A percentile compares a stretch with the other conserved stretches of the same genome.
Evolutionary conservation across 2,888 invertebrate species (phyloP).

Genomic region (Caenorhabditis sinica): DNA sequence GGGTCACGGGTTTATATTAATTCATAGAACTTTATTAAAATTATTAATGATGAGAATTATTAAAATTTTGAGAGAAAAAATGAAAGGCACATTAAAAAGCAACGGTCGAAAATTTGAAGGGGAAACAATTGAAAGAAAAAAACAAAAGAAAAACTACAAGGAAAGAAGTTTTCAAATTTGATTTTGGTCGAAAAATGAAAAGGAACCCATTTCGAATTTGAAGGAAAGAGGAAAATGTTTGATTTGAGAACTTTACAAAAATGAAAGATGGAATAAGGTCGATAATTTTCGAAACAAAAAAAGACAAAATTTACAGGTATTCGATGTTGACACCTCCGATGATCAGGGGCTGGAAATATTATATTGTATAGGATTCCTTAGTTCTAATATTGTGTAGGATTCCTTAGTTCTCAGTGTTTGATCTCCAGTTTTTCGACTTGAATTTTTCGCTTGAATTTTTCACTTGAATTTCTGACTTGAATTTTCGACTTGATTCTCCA

Average conservation of each 20-base stretch:
- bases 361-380: no score
- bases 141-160: conserved; percentile 24
- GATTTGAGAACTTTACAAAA: conserved; percentile 12
- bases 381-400: no score
- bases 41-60: neutral
- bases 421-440: no score
- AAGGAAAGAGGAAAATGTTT: conserved; percentile 4
- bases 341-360: no score
- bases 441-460: no score
- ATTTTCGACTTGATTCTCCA: no score
- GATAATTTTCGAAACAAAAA: neutral
- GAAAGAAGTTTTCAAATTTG: neutral
- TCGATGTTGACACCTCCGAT: no score
- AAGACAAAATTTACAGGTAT: conserved; percentile 56
- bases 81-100: conserved; percentile 57
- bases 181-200: conserved; percentile 36
- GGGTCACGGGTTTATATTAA: neutral
- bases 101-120: conserved; percentile 44
- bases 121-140: no score
- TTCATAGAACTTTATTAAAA: conserved; percentile 39
- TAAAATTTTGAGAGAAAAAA: neutral
- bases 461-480: no score
- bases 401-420: no score
- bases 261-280: neutral
- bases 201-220: conserved; percentile 41